These are phyloP conservation scores for Heterotis niloticus DNA, from an alignment of 2,113 vertebrate genomes.

Conservation along the genomic window DNA sequence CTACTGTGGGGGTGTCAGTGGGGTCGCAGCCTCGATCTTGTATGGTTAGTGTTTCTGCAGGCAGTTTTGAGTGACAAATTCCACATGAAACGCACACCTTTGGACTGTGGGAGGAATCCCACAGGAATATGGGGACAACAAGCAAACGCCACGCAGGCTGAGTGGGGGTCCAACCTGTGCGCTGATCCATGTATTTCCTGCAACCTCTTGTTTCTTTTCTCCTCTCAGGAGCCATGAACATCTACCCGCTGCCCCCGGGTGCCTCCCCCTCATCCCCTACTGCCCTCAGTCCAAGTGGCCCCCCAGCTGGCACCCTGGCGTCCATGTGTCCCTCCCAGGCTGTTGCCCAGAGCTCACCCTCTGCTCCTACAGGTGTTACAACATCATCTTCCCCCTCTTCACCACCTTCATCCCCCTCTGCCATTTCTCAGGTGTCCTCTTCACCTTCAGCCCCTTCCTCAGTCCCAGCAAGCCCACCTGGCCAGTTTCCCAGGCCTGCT, in stretches of 20 bases:
- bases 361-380: not conserved
- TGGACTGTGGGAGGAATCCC: too few species aligned
- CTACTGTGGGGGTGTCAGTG: too few species aligned
- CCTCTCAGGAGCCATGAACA: constrained; percentile 21
- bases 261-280: not conserved
- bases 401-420: constrained; percentile 32
- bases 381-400: not conserved
- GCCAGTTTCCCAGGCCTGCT: constrained; percentile 45
- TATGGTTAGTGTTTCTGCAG: too few species aligned
- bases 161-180: too few species aligned
- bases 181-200: too few species aligned
- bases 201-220: not conserved
- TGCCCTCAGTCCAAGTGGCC: not conserved
- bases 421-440: not conserved
- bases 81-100: too few species aligned
- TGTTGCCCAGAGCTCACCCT: not conserved
- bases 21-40: too few species aligned
- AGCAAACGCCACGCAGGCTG: too few species aligned
- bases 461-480: constrained; percentile 34
- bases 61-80: too few species aligned
- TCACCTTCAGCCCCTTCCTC: constrained; percentile 23
- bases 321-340: constrained; percentile 17
- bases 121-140: too few species aligned
- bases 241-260: constrained; percentile 9
- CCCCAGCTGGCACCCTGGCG: constrained; percentile 20